Evolutionary conservation across 2,888 invertebrate genomes (phyloP).

Genomic region (Apocheima hispidaria): DNA sequence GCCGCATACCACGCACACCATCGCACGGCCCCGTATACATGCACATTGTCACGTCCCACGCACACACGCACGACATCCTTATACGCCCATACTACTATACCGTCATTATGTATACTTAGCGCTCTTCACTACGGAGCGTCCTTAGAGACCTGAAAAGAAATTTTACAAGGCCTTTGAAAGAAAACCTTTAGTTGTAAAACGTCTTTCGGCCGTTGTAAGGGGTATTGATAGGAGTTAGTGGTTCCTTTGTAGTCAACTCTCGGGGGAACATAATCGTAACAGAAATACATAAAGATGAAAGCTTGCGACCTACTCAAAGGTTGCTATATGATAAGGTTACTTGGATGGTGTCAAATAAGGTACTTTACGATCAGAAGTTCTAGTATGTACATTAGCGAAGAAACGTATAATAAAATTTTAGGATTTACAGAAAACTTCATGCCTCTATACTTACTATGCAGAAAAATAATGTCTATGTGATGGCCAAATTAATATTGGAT

Average conservation of each 20-base stretch:
- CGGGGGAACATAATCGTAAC: slow-evolving; percentile 63
- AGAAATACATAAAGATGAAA: slow-evolving; percentile 40
- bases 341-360: too few relatives aligned
- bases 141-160: slow-evolving; percentile 75
- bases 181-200: slow-evolving; percentile 62
- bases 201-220: slow-evolving; percentile 46
- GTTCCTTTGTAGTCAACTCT: slow-evolving; percentile 69
- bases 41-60: slow-evolving; percentile 62
- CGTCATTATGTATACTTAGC: slow-evolving; percentile 59
- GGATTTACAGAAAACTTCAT: too few relatives aligned
- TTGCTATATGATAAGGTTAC: background rate
- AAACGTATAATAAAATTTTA: too few relatives aligned
- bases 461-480: too few relatives aligned
- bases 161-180: slow-evolving; percentile 74
- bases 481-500: too few relatives aligned
- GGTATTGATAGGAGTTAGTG: slow-evolving; percentile 66
- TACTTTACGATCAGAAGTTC: too few relatives aligned
- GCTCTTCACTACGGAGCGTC: slow-evolving; percentile 63
- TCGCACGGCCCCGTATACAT: slow-evolving; percentile 41
- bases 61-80: slow-evolving; percentile 58
- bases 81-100: slow-evolving; percentile 68
- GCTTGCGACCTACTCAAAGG: slow-evolving; percentile 29
- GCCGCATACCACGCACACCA: slow-evolving; percentile 70
- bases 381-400: too few relatives aligned
- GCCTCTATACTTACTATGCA: too few relatives aligned